A percentile compares a stretch with the other conserved stretches of the same genome.
These are phyloP conservation scores for Cantharis nigra DNA, from an alignment of 2,888 invertebrate genomes.

Conservation along the genomic window DNA sequence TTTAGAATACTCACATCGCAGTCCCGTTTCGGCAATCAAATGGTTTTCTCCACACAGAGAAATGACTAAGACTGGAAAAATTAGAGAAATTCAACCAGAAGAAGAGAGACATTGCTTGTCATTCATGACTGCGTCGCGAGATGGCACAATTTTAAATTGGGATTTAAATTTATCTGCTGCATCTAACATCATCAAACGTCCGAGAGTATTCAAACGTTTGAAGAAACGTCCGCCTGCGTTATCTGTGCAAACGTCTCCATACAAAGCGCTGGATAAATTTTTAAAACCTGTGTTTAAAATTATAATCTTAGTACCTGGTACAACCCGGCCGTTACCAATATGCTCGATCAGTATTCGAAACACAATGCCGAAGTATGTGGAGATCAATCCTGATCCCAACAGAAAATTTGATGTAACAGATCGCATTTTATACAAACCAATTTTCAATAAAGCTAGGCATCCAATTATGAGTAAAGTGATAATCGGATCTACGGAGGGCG, in stretches of 20 bases:
- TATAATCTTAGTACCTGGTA: conserved; percentile 46
- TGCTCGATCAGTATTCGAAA: conserved; percentile 51
- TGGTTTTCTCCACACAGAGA: conserved; percentile 70
- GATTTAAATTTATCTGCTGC: conserved; percentile 59
- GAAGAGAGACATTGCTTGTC: conserved; percentile 58
- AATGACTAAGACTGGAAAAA: conserved; percentile 64
- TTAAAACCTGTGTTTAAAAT: conserved; percentile 68
- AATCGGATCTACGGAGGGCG: conserved; percentile 36
- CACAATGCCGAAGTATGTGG: conserved; percentile 52
- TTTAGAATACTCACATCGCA: conserved; percentile 65
- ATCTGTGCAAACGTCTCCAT: conserved; percentile 63
- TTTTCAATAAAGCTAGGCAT: neutral
- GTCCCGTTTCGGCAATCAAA: conserved; percentile 65
- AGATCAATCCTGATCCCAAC: conserved; percentile 31
- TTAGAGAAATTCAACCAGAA: conserved; percentile 52
- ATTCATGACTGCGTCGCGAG: conserved; percentile 68
- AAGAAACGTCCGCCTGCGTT: conserved; percentile 62
- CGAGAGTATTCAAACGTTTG: conserved; percentile 55
- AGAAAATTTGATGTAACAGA: conserved; percentile 23
- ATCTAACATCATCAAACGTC: conserved; percentile 47
- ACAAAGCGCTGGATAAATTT: conserved; percentile 63
- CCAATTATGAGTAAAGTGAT: neutral
- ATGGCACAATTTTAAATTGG: conserved; percentile 74
- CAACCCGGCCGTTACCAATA: conserved; percentile 44
- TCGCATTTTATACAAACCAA: conserved; percentile 25